Base-by-base conservation (phyloP, 2,888 invertebrate species). In the Calliphora vomitoria region DNA sequence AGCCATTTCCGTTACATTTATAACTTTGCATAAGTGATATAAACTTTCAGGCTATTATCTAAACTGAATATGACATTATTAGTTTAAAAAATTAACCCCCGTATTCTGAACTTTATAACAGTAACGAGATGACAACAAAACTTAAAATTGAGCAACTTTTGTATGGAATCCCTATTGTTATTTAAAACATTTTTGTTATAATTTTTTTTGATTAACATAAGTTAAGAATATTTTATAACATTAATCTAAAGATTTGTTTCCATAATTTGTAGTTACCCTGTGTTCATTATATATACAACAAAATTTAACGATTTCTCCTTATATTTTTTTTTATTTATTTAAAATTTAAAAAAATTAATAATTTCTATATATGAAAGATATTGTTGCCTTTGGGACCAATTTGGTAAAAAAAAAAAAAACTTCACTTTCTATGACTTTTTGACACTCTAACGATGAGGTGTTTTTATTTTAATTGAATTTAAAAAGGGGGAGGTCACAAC, bases 351-450 rank as follows among this genome's bases (percentile, higher is more conserved):
- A 25, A 58, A 10, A 11, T 0, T 25, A 25, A 10, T 18, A 20
- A 4, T 18, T 11, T 47, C 1, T 47, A 47, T 15, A 47, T n/a
- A n/a, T 50, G n/a, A 50, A 50, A 50, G 5, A 58, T 11, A 58
- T 25, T 58, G 58, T 58, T 20, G 66, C 44, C 66, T 66, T 66
- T 20, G 66, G 62, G 66, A 44, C 8, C 13, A 20, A 44, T 44
- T 66, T 20, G 66, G 6, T 0, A 25, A 1, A 25, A 18, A 8
- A 20, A 11, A 55, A 18, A 20, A 25, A 44, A 66, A 35, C n/a
- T 25, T 66, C 4, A 66, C 66, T 66, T 66, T 66, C 66, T 44
- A 13, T 66, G 44, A 66, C 41, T 66, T 66, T 41, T 66, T 20
- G 25, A 44, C 13, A 66, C 18, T 44, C 41, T 44, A 20, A 41